Evolutionary conservation across 2,113 vertebrate species (phyloP).

Genomic region (Corydoras maculifer): DNA sequence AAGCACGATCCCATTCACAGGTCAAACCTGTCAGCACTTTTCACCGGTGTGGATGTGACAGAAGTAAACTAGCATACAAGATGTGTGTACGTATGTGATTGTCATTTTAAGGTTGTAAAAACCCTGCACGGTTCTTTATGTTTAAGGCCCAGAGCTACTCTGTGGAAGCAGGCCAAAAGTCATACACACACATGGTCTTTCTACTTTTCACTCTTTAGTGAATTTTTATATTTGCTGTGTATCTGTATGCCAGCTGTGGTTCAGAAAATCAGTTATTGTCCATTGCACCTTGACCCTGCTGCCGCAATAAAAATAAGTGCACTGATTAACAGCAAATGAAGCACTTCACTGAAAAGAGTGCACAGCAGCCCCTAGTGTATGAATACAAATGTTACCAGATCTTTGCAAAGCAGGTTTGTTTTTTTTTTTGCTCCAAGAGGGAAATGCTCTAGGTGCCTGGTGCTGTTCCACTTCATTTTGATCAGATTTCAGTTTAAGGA

Average conservation of each 20-base stretch:
- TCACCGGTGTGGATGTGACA: not conserved
- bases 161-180: not conserved
- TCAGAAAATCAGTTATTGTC: conserved; percentile 25
- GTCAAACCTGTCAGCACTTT: not conserved
- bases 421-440: conserved; percentile 2
- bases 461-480: conserved; percentile 27
- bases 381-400: conserved; percentile 17
- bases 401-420: conserved; percentile 2
- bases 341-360: conserved; percentile 17
- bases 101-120: conserved; percentile 15
- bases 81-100: not conserved
- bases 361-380: conserved; percentile 36
- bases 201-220: not conserved
- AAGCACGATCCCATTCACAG: not conserved
- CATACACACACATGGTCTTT: not conserved
- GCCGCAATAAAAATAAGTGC: conserved; percentile 2
- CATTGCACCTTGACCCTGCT: conserved; percentile 5
- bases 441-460: conserved; percentile 18
- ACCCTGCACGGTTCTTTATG: not conserved
- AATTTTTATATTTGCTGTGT: conserved; percentile 1
- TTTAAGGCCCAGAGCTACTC: not conserved
- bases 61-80: not conserved
- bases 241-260: conserved; percentile 2
- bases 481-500: conserved; percentile 23
- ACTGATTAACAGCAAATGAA: conserved; percentile 4